phyloP scores from a whole-genome alignment of 2,113 vertebrate species.

The Macrotis lagotis region DNA sequence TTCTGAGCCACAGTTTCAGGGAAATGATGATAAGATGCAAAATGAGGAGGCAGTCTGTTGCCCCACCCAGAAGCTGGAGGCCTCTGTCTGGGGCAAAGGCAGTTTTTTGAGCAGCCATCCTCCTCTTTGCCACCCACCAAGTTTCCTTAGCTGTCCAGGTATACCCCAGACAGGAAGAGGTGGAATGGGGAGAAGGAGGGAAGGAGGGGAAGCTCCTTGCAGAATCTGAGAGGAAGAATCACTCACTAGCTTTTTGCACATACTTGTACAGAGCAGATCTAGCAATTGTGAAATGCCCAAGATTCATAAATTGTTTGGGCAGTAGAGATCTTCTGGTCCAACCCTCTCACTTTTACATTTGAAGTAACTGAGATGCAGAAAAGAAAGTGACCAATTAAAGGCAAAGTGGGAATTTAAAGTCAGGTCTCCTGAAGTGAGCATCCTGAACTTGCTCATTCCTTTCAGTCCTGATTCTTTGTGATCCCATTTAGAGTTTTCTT shows the following conservation, averaged over 20 bases:
- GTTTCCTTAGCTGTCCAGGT: neutral
- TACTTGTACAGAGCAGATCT: neutral
- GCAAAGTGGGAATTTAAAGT: neutral
- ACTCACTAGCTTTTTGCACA: no score
- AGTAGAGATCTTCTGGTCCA: neutral
- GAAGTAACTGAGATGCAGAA: neutral
- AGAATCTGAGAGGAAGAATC: neutral
- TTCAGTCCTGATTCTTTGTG: neutral
- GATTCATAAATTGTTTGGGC: neutral
- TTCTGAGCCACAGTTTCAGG: constrained; percentile 21
- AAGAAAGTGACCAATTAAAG: neutral
- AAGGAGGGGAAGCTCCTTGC: neutral
- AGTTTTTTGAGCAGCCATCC: neutral
- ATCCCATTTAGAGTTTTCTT: neutral
- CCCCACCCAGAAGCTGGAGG: neutral
- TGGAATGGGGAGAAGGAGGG: neutral
- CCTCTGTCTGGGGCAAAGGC: neutral
- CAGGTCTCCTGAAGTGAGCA: neutral
- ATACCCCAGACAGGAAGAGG: neutral
- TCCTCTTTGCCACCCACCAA: neutral
- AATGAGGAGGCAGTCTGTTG: neutral
- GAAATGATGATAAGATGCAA: constrained; percentile 27
- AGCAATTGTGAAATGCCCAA: neutral
- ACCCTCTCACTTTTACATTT: neutral
- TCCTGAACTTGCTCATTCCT: neutral